Percentiles rank a stretch among this genome's conserved stretches.
These are phyloP conservation scores for Microcebus lehilahytsara DNA, from an alignment of 2,113 vertebrate species.

Conservation along the genomic window DNA sequence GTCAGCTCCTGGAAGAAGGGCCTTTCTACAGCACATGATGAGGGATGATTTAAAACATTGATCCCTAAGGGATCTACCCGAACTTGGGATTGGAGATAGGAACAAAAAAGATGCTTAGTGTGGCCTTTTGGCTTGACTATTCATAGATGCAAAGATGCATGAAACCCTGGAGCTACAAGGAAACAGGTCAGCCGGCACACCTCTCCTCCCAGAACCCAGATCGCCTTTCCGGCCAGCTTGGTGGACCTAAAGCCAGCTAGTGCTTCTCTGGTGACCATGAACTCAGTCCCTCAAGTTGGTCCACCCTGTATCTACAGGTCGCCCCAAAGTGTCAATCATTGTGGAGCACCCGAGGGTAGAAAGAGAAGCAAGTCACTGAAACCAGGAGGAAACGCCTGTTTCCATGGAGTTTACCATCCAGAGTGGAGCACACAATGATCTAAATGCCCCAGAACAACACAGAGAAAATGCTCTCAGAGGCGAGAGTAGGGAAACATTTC, in stretches of 20 bases:
- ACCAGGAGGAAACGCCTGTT: not conserved
- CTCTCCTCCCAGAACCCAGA: not conserved
- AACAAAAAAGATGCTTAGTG: not conserved
- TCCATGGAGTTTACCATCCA: not conserved
- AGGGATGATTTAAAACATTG: not conserved
- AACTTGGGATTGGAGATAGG: not conserved
- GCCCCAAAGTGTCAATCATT: not conserved
- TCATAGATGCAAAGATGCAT: not conserved
- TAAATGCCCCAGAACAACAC: not conserved
- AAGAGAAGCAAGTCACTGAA: not conserved
- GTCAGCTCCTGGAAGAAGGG: not conserved
- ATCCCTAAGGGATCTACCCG: not conserved
- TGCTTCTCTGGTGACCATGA: not conserved
- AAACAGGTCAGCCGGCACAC: not conserved
- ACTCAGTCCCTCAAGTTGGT: not conserved
- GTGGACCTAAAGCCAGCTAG: not conserved
- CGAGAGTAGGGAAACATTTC: not conserved
- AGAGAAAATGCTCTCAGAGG: not conserved
- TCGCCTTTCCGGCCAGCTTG: not conserved
- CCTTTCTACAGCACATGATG: fast-evolving
- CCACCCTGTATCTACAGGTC: not conserved
- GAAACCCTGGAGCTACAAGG: not conserved
- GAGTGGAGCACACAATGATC: not conserved
- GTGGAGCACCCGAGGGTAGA: not conserved
- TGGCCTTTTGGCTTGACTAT: conserved; percentile 30